A percentile compares a stretch with the other conserved stretches of the same genome.
These are phyloP conservation scores for Notospermus geniculatus DNA, from an alignment of 1,140 invertebrate genomes.

Conservation along the genomic window DNA sequence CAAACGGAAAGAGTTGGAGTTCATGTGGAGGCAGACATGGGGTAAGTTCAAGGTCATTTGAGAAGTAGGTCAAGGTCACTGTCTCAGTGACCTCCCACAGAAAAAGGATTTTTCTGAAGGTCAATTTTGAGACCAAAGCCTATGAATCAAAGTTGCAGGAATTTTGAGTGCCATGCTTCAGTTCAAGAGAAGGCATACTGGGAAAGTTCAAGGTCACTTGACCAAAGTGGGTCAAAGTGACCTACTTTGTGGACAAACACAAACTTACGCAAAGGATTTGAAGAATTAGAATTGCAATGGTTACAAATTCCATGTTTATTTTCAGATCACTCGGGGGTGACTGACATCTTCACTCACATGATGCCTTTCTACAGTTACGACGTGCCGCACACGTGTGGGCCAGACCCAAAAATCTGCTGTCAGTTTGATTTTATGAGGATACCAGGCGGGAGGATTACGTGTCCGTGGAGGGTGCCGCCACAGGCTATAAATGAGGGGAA, in stretches of 20 bases:
- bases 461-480: conserved; percentile 84
- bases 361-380: conserved; percentile 99
- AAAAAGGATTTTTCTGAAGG: too few species aligned
- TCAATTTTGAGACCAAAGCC: too few species aligned
- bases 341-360: conserved; percentile 91
- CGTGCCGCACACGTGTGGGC: conserved; percentile 96
- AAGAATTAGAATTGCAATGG: too few species aligned
- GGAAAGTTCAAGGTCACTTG: too few species aligned
- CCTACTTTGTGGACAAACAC: too few species aligned
- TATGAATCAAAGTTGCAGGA: too few species aligned
- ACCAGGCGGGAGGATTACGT: conserved; percentile 70
- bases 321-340: conserved; percentile 68
- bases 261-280: too few species aligned
- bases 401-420: conserved; percentile 94
- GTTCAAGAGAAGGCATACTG: too few species aligned
- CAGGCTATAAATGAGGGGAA: conserved; percentile 78
- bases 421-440: conserved; percentile 97
- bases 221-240: too few species aligned
- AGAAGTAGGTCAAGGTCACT: too few species aligned
- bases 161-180: too few species aligned
- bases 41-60: conserved; percentile 60
- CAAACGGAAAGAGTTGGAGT: conserved; percentile 79
- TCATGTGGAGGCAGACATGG: conserved; percentile 93
- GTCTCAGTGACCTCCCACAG: too few species aligned
- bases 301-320: conserved; percentile 21